These are phyloP conservation scores for Phalloptychus januarius DNA, from an alignment of 2,797 vertebrate species.

Conservation along the genomic window DNA sequence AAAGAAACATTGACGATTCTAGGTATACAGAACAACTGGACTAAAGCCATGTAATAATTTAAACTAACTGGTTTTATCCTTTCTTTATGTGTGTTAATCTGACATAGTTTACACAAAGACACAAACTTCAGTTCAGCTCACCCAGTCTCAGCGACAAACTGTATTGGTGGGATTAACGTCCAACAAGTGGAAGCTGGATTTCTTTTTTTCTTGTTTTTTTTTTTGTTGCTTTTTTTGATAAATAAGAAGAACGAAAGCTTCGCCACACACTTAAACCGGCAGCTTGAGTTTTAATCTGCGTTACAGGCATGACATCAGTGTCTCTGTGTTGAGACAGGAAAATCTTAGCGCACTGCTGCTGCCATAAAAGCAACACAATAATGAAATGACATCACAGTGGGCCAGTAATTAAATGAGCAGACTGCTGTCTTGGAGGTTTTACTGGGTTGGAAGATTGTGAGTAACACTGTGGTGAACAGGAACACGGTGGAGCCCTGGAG, in stretches of 20 bases:
- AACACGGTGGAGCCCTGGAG: slow-evolving; percentile 6
- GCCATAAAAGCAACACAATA: slow-evolving; percentile 77
- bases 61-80: neutral
- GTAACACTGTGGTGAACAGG: slow-evolving; percentile 41
- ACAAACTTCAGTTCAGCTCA: neutral
- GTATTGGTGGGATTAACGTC: neutral
- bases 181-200: neutral
- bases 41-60: neutral
- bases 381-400: slow-evolving; percentile 76
- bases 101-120: neutral
- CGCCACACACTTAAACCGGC: neutral
- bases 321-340: slow-evolving; percentile 77
- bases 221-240: no score
- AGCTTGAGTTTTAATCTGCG: slow-evolving; percentile 74
- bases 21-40: neutral
- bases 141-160: neutral
- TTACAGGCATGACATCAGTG: slow-evolving; percentile 75
- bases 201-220: no score
- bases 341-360: slow-evolving; percentile 69
- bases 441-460: slow-evolving; percentile 61
- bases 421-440: slow-evolving; percentile 69
- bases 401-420: slow-evolving; percentile 76
- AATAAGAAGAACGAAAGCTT: slow-evolving; percentile 34
- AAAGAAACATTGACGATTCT: no score
- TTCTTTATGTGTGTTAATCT: neutral